Evolutionary conservation across 92 coral and sea anemone species (phyloP).

Genomic region (Phenganax stokvisi): DNA sequence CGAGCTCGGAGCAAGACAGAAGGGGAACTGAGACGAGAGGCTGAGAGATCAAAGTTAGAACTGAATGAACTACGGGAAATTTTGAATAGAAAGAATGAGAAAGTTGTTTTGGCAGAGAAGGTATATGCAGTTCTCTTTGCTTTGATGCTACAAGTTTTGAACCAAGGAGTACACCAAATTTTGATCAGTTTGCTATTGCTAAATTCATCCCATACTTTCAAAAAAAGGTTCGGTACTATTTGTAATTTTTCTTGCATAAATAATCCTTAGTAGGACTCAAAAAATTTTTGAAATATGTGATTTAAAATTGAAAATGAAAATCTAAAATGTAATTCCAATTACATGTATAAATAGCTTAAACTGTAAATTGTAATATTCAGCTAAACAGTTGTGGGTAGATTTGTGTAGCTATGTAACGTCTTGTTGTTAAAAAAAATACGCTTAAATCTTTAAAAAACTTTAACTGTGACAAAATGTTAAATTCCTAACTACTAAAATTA

Average conservation of each 20-base stretch:
- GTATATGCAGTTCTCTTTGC: background rate
- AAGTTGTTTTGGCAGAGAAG: slow-evolving; percentile 27
- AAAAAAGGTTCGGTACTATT: background rate
- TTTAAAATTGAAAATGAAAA: background rate
- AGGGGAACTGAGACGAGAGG: slow-evolving; percentile 24
- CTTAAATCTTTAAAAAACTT: background rate
- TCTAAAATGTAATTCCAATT: background rate
- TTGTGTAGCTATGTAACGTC: too few relatives aligned
- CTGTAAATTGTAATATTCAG: too few relatives aligned
- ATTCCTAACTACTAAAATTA: background rate
- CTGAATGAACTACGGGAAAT: slow-evolving; percentile 12
- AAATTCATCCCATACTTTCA: too few relatives aligned
- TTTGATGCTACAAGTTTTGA: too few relatives aligned
- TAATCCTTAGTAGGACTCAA: background rate
- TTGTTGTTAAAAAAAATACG: too few relatives aligned
- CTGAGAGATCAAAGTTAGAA: background rate
- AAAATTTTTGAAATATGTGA: background rate
- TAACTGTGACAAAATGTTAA: background rate
- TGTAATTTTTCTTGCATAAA: too few relatives aligned
- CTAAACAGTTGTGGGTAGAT: too few relatives aligned
- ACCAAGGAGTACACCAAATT: background rate
- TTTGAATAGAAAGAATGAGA: slow-evolving; percentile 21
- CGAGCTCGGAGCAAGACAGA: background rate
- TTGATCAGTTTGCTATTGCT: background rate
- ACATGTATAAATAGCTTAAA: too few relatives aligned